phyloP scores from a whole-genome alignment of 2,797 vertebrate species.

The Dallia pectoralis region DNA sequence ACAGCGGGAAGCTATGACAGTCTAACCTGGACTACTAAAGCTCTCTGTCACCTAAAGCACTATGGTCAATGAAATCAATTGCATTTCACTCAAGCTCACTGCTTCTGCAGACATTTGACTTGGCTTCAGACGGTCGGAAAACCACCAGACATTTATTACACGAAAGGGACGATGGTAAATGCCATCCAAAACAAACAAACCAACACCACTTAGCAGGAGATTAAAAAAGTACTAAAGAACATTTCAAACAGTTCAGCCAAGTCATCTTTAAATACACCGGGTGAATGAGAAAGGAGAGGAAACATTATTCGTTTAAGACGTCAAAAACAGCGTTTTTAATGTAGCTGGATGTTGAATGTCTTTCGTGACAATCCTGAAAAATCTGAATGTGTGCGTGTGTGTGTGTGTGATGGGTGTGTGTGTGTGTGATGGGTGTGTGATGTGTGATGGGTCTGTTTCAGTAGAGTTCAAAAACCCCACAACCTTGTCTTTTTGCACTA shows the following conservation, averaged over 20 bases:
- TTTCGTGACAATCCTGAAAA: constrained; percentile 5
- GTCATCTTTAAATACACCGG: constrained; percentile 37
- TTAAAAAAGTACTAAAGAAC: constrained; percentile 18
- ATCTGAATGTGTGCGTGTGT: not conserved
- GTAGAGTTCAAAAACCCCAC: constrained; percentile 28
- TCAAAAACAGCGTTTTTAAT: not conserved
- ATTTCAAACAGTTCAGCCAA: constrained; percentile 28
- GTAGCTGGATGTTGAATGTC: not conserved
- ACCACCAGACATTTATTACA: not conserved
- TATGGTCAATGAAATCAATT: not conserved
- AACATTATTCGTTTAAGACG: not conserved
- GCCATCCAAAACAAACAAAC: constrained; percentile 50
- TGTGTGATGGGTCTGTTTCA: constrained; percentile 1
- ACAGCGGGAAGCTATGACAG: not conserved
- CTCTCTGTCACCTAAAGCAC: constrained; percentile 4
- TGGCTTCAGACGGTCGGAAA: constrained; percentile 17
- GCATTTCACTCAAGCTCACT: not conserved
- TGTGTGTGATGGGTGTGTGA: not conserved
- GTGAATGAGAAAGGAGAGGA: constrained; percentile 23
- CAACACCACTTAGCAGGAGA: constrained; percentile 35
- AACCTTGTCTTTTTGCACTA: constrained; percentile 41
- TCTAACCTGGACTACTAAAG: not conserved
- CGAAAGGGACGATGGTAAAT: constrained; percentile 11
- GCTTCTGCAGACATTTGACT: constrained; percentile 2
- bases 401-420: no score